Base-by-base conservation (phyloP, 2,113 vertebrate genomes). In the Calyptommatus sinebrachiatus region DNA sequence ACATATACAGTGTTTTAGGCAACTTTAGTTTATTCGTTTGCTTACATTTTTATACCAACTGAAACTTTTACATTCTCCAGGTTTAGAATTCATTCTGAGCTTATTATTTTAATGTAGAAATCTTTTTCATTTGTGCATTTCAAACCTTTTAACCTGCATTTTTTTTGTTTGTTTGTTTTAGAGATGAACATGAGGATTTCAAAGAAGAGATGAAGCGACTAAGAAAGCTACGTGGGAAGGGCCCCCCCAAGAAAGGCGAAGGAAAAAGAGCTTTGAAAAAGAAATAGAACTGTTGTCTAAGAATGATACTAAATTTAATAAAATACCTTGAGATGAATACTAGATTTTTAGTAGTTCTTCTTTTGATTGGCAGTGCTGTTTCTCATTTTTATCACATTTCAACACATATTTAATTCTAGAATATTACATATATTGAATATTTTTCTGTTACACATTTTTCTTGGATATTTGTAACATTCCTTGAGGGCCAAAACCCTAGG, bases 181-280 rank as follows among this genome's bases (percentile, higher is more conserved):
- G 98, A 90, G 98, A 99, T 61, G 98, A 99, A 82, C 98, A 99
- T 20, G 95, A 98, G 80, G 98, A 99, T 91, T 99, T 99, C 79
- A 98, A 93, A 85, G 97, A 99, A 1, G 98, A 99, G 88, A 99
- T 99, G 95, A 84, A 71, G 22, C 95, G 98, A 20, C 48, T 99
- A 80, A 97, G 92, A 90, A 98, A 97, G 75, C 96, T 99, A 7
- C 95, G 97, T 89, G 98, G 98, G 35, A 99, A 99, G 90, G 97
- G 95, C 70, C 95, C 94, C 48, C 98, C 98, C 1, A 97, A 94
- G 86, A 99, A 99, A 85, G 98, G 98, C 57, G 97, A 99, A 87
- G 98, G 98, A 41, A 99, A 98, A 86, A 95, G 98, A 91, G 96
- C 98, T 3, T 6, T 81, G 1, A 98, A 97, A 90, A 98, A 94